Percentiles rank a stretch among this genome's conserved stretches.
These are phyloP conservation scores for Lagopus leucura DNA, from an alignment of 2,113 vertebrate species.

Conservation along the genomic window DNA sequence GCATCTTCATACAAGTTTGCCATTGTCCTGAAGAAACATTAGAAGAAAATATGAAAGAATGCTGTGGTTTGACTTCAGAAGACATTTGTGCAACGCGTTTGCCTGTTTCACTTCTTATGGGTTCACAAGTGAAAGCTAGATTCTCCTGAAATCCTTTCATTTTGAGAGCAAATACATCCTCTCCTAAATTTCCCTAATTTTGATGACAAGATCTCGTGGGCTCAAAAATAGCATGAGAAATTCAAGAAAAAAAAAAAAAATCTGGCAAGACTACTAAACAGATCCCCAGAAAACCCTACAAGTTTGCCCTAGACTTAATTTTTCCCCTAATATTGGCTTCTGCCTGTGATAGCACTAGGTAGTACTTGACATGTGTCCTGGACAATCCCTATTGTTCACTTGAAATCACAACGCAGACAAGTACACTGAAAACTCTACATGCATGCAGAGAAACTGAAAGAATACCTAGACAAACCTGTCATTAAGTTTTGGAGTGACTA, in stretches of 20 bases:
- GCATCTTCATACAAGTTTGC: constrained; percentile 81
- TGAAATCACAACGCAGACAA: neutral
- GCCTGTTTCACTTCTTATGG: neutral
- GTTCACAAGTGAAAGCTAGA: neutral
- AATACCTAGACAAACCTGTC: neutral
- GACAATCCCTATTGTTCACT: neutral
- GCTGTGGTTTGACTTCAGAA: neutral
- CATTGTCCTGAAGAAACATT: constrained; percentile 78
- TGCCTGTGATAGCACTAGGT: neutral
- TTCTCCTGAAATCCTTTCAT: neutral
- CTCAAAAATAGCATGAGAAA: neutral
- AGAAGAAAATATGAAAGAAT: neutral
- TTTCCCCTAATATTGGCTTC: neutral
- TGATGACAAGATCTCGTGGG: neutral
- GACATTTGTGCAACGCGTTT: neutral
- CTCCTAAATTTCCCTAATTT: neutral
- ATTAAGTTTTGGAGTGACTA: neutral
- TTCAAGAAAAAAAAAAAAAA: neutral
- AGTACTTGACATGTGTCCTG: neutral
- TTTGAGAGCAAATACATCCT: neutral
- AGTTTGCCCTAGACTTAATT: neutral
- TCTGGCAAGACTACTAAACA: neutral
- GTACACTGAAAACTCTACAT: neutral
- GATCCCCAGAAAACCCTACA: neutral
- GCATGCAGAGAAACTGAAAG: neutral